Base-by-base conservation (phyloP, 1,140 invertebrate species). In the Drosophila neocordata region DNA sequence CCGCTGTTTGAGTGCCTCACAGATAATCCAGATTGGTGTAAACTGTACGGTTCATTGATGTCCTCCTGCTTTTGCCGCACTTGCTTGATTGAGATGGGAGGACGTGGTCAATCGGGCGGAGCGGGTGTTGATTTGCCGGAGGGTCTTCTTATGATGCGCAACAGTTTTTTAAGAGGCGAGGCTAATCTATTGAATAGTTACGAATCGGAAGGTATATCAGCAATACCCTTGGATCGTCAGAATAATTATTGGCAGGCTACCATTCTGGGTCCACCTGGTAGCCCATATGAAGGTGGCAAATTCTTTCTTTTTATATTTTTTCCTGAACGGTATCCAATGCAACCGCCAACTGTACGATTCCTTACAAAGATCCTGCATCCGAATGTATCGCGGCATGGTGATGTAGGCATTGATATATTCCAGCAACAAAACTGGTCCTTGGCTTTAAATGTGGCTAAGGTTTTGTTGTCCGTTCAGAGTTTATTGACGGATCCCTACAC, bases 391-490 rank as follows among this genome's bases (percentile, higher is more conserved):
- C 94, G 97, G 9, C 97, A 99, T 91, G 98, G 97, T n/a, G 97
- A 98, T 92, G 97, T 98, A 66, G 97, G 97, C 34, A 96, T 98
- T 66, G 98, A 98, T 92, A 98, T 97, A 11, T 97, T 99, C 85
- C 96, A 97, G 88, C 96, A 97, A 89, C 96, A 98, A 92, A 98
- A 98, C 92, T 99, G 98, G 98, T 98, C 97, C 35, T 92, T 98
- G 58, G 97, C 97, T 9, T 92, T 99, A 22, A 98, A 97, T 11
- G 96, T 98, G 89, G 96, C 96, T 44, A 98, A 99, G 90, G 95
- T 97, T 48, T 94, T 98, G 60, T 95, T 97, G 52, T 97, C 96
- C 63, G 95, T 98, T 59, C 97, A 98, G 93, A 98, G 97, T 79
- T 93, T 98, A 37, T 93, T 99, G 15, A 99, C 97, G 0, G 98